Conservation (phyloP, 1,140 invertebrate genomes). For the Nasonia vitripennis region DNA sequence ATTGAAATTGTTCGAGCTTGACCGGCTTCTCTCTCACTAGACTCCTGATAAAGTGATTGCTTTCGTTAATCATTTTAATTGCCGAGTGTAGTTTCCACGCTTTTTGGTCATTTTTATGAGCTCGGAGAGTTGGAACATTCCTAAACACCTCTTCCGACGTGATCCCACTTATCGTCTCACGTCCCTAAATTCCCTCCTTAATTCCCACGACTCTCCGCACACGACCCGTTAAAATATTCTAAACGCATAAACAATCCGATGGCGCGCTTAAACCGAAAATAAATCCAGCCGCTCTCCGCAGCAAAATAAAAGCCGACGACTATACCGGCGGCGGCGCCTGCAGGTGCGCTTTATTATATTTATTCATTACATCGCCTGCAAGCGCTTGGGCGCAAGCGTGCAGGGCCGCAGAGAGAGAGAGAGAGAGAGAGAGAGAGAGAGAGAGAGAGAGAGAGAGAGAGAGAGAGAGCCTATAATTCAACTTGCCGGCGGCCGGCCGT, state of each 20-base stretch:
- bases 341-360: conserved; percentile 56
- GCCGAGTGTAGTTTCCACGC: not conserved
- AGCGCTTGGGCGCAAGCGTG: not conserved
- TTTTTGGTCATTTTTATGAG: too few relatives aligned
- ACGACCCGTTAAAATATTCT: conserved; percentile 33
- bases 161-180: too few relatives aligned
- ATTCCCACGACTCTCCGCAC: not conserved
- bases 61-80: conserved; percentile 40
- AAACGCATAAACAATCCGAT: conserved; percentile 47
- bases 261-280: conserved; percentile 43
- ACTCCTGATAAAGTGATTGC: conserved; percentile 42
- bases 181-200: not conserved
- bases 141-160: too few relatives aligned
- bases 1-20: conserved; percentile 45
- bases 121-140: too few relatives aligned
- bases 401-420: not conserved
- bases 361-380: conserved; percentile 51
- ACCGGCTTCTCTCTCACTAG: not conserved
- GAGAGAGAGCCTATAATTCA: conserved; percentile 32
- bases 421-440: too few relatives aligned
- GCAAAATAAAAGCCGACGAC: conserved; percentile 33
- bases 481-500: not conserved
- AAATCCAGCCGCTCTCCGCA: conserved; percentile 16
- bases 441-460: not conserved
- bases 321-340: not conserved